phyloP scores from a whole-genome alignment of 2,113 vertebrate genomes.

The Isichthys henryi region DNA sequence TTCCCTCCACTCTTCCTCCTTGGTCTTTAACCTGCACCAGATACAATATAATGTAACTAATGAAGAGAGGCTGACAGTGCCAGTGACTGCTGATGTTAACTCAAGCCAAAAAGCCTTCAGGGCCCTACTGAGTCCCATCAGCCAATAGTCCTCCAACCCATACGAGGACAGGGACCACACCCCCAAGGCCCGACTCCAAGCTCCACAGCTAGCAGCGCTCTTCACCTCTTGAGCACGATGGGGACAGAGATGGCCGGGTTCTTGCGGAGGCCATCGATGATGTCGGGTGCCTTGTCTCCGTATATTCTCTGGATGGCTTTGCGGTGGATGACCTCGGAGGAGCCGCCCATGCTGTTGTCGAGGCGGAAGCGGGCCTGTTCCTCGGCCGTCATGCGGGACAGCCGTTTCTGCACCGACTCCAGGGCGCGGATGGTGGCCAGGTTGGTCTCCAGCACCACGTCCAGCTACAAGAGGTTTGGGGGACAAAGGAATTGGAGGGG shows the following conservation, averaged over 20 bases:
- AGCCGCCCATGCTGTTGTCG: slow-evolving; percentile 91
- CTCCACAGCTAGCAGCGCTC: no score
- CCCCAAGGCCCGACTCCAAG: neutral
- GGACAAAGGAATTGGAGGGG: neutral
- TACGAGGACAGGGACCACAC: neutral
- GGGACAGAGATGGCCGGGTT: slow-evolving; percentile 86
- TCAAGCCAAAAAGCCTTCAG: neutral
- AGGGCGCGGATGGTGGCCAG: slow-evolving; percentile 87
- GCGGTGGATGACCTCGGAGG: slow-evolving; percentile 92
- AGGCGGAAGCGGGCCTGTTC: slow-evolving; percentile 91
- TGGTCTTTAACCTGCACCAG: slow-evolving; percentile 81
- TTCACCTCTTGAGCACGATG: slow-evolving; percentile 91
- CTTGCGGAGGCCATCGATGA: slow-evolving; percentile 91
- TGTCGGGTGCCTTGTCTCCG: slow-evolving; percentile 87
- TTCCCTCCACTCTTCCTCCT: slow-evolving; percentile 98
- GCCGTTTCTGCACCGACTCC: slow-evolving; percentile 87
- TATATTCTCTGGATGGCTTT: slow-evolving; percentile 99
- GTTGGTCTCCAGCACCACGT: slow-evolving; percentile 94
- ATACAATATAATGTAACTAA: neutral
- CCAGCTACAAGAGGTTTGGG: slow-evolving; percentile 64
- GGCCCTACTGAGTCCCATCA: neutral
- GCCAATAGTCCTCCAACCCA: neutral
- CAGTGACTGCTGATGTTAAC: neutral
- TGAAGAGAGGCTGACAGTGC: neutral
- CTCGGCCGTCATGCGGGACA: slow-evolving; percentile 91